Evolutionary conservation across 2,888 invertebrate genomes (phyloP).

Genomic region (Hyposoter didymator): DNA sequence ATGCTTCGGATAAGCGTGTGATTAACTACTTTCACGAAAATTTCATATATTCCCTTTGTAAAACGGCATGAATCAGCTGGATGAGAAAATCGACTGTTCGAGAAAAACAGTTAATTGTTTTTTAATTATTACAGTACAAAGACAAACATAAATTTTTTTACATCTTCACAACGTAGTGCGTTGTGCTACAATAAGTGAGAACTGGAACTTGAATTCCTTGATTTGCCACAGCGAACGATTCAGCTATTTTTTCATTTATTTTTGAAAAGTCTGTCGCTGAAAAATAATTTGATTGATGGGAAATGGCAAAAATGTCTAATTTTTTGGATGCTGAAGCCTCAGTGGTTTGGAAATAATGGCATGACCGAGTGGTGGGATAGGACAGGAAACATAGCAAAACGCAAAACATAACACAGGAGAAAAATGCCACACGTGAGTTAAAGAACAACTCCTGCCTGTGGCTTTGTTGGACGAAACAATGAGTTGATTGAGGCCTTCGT

Average conservation of each 20-base stretch:
- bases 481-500: conserved; percentile 65
- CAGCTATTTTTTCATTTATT: neutral
- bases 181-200: neutral
- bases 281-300: neutral
- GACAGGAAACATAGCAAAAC: conserved; percentile 29
- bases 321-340: conserved; percentile 8
- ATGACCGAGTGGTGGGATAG: conserved; percentile 12
- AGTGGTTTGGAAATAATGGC: neutral
- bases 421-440: conserved; percentile 63
- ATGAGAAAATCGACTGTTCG: neutral
- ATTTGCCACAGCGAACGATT: neutral
- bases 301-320: neutral
- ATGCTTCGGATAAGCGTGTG: conserved; percentile 43
- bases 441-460: conserved; percentile 69
- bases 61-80: neutral
- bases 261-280: neutral
- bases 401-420: conserved; percentile 32
- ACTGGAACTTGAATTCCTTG: neutral
- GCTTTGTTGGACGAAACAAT: conserved; percentile 67
- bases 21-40: conserved; percentile 9
- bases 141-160: neutral
- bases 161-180: neutral
- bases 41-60: neutral
- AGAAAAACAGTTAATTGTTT: conserved; percentile 7
- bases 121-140: neutral